Conservation (phyloP, 30 jellyfish, hydroid and myxozoan species). For the Nemopilema nomurai region DNA sequence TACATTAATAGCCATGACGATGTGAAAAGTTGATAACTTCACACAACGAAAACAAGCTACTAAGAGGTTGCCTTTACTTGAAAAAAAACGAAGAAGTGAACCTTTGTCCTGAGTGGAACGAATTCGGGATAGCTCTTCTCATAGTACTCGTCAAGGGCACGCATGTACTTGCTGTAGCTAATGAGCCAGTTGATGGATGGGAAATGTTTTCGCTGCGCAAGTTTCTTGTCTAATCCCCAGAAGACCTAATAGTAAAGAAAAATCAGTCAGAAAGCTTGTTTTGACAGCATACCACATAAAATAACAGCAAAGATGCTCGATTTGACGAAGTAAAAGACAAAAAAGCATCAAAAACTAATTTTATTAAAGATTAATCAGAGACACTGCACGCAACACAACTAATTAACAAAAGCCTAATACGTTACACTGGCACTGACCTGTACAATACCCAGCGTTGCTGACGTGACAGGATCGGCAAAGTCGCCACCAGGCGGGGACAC, state of each 20-base stretch:
- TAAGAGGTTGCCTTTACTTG: neutral
- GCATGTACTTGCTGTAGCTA: conserved; percentile 95
- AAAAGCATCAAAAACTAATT: too few species aligned
- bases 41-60: neutral
- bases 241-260: conserved; percentile 71
- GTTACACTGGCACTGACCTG: conserved; percentile 77
- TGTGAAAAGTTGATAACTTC: neutral
- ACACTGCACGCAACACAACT: conserved; percentile 6
- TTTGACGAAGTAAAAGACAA: neutral
- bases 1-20: neutral
- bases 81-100: conserved; percentile 5
- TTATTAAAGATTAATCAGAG: too few species aligned
- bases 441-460: conserved; percentile 99
- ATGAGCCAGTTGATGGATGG: conserved; percentile 99
- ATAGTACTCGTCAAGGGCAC: conserved; percentile 96
- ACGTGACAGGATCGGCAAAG: conserved; percentile 99
- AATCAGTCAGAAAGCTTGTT: too few species aligned
- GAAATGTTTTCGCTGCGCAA: conserved; percentile 99
- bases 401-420: too few species aligned
- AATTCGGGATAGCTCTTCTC: conserved; percentile 88
- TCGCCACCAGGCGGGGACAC: conserved; percentile 99
- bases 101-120: conserved; percentile 96
- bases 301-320: too few species aligned
- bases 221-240: conserved; percentile 99
- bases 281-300: too few species aligned